Conservation (phyloP, 1,140 invertebrate genomes). For the Magallana ariakensis region DNA sequence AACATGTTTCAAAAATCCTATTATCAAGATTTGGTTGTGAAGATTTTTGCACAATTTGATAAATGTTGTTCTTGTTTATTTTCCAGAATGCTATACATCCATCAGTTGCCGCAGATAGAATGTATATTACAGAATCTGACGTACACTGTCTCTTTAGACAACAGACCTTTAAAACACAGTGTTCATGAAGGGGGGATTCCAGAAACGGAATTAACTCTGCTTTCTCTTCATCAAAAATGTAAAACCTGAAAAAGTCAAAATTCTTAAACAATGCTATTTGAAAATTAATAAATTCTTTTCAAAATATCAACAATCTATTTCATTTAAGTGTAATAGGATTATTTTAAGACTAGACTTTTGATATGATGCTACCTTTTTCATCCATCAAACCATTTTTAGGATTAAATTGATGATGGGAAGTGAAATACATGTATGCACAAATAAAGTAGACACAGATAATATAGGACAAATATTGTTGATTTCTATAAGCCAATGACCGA, state of each 20-base stretch:
- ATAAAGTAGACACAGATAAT: too few relatives aligned
- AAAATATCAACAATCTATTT: background rate
- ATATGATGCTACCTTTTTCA: too few relatives aligned
- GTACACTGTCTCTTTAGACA: constrained; percentile 51
- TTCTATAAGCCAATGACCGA: too few relatives aligned
- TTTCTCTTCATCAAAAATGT: constrained; percentile 68
- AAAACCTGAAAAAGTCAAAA: constrained; percentile 70
- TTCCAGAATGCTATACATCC: constrained; percentile 85
- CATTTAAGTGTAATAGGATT: too few relatives aligned
- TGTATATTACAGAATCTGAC: constrained; percentile 48
- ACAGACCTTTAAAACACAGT: constrained; percentile 76
- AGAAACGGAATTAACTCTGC: constrained; percentile 61
- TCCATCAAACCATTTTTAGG: too few relatives aligned
- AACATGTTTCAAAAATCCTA: background rate
- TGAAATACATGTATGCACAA: too few relatives aligned
- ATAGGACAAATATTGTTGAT: too few relatives aligned
- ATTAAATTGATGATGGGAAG: too few relatives aligned
- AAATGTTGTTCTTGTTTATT: constrained; percentile 71
- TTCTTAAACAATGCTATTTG: too few relatives aligned
- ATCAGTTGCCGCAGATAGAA: constrained; percentile 85
- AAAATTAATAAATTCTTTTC: too few relatives aligned
- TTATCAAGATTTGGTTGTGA: background rate
- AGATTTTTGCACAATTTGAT: background rate
- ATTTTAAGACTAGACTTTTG: too few relatives aligned
- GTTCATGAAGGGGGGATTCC: constrained; percentile 69